Conservation (phyloP, 2,113 vertebrate genomes). For the Ammodytes marinus region DNA sequence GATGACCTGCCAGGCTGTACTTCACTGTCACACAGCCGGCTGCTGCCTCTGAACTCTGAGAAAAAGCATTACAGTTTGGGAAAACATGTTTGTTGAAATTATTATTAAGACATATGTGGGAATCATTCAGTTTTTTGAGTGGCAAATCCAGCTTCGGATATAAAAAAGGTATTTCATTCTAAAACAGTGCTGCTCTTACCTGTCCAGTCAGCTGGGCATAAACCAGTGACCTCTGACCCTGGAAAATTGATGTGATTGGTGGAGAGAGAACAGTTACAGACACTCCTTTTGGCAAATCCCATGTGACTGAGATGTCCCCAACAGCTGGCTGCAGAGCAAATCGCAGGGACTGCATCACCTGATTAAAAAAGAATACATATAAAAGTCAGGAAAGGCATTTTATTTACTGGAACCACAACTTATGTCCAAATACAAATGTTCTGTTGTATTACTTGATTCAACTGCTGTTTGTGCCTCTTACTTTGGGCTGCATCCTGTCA, state of each 20-base stretch:
- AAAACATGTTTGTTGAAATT: neutral
- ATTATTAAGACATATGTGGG: neutral
- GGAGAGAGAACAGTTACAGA: constrained; percentile 72
- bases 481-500: constrained; percentile 89
- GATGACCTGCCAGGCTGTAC: constrained; percentile 73
- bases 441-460: no score
- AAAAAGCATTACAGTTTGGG: neutral
- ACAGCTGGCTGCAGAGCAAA: constrained; percentile 79
- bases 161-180: neutral
- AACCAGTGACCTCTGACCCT: constrained; percentile 79
- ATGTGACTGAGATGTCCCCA: constrained; percentile 70
- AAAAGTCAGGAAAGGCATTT: neutral
- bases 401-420: no score
- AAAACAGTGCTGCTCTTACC: constrained; percentile 48
- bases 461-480: constrained; percentile 58
- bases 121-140: no score
- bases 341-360: constrained; percentile 79
- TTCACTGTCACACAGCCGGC: constrained; percentile 73
- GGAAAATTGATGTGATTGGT: constrained; percentile 75
- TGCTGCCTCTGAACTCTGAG: constrained; percentile 59
- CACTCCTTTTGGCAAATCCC: constrained; percentile 73
- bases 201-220: constrained; percentile 79
- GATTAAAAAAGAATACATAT: neutral
- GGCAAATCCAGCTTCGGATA: neutral
- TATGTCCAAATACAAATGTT: no score